Evolutionary conservation across 30 jellyfish, hydroid and myxozoan species (phyloP).

Genomic region (Aurelia sp.): DNA sequence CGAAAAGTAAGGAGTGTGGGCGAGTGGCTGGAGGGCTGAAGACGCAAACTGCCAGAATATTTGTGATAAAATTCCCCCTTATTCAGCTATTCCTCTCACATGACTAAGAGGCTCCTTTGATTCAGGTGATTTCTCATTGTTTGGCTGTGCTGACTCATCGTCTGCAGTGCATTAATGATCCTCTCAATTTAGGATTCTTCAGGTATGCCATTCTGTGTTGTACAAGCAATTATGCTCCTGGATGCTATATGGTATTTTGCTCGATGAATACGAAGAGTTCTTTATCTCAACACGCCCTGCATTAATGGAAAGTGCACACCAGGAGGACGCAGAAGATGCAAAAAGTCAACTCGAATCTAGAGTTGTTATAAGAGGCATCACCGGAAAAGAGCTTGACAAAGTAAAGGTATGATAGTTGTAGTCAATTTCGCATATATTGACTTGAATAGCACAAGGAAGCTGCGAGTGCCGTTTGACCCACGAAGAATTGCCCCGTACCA

Average conservation of each 20-base stretch:
- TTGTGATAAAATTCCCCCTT: no score
- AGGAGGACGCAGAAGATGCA: not conserved
- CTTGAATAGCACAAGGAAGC: no score
- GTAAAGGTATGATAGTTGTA: slow-evolving; percentile 40
- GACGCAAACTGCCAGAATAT: no score
- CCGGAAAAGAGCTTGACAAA: slow-evolving; percentile 85
- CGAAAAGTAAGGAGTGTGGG: no score
- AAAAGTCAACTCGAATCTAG: slow-evolving; percentile 54
- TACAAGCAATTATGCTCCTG: slow-evolving; percentile 93
- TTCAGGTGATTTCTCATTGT: no score
- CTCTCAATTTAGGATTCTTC: slow-evolving; percentile 63
- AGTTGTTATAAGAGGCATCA: slow-evolving; percentile 71
- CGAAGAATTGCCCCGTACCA: no score
- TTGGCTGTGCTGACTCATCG: not conserved
- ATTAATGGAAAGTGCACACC: slow-evolving; percentile 3
- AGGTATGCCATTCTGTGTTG: slow-evolving; percentile 85
- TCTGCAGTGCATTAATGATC: not conserved
- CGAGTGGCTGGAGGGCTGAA: no score
- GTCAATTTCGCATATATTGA: no score
- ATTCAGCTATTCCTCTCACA: no score
- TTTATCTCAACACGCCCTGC: slow-evolving; percentile 71
- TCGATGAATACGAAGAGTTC: slow-evolving; percentile 90
- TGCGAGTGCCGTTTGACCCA: no score
- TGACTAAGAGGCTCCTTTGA: no score
- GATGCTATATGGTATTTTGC: slow-evolving; percentile 85